Base-by-base conservation (phyloP, 2,888 invertebrate species). In the Marasmarcha lunaedactyla region DNA sequence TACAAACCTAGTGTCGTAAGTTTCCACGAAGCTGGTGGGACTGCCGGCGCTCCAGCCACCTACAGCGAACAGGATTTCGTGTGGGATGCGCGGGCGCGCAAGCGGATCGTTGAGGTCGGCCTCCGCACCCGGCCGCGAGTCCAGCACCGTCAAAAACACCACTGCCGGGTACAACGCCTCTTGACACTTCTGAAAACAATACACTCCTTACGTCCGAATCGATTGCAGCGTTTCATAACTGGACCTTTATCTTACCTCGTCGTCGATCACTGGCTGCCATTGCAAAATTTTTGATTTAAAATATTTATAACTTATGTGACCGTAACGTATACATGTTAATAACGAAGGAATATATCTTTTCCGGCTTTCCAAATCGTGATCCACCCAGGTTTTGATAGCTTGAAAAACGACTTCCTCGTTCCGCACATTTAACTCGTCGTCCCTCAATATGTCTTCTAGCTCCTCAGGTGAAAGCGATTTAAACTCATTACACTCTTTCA, bases 31-130 rank as follows among this genome's bases (percentile, higher is more conserved):
- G 70, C 89, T 91, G 0, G 93, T 93, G 0, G 93, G 92, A 47
- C 90, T 90, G n/a, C 92, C 92, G n/a, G 90, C 86, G 61, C 89
- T 85, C 94, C 93, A 93, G 1, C 94, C 94, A 2, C 94, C 94
- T 12, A 94, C 88, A 10, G 93, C 91, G 63, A 94, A 94, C 9
- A 94, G 81, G 51, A 92, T 87, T 55, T 91, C 91, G 63, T 91
- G 89, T 36, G 87, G 93, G 68, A 92, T 87, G 43, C 94, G 79
- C 0, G 94, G 93, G 43, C 89, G 73, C 6, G 88, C 84, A 27
- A 90, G 55, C 1, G 88, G 87, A 57, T 89, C 86, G 48, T 77
- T 79, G 2, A 85, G 67, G 53, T 85, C 85, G 10, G 74, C 72
- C 51, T 85, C 85, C 5, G 77, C 70, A 11, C 77, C 78, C 3